Evolutionary conservation across 2,888 invertebrate genomes (phyloP).

Genomic region (Noctua janthe): DNA sequence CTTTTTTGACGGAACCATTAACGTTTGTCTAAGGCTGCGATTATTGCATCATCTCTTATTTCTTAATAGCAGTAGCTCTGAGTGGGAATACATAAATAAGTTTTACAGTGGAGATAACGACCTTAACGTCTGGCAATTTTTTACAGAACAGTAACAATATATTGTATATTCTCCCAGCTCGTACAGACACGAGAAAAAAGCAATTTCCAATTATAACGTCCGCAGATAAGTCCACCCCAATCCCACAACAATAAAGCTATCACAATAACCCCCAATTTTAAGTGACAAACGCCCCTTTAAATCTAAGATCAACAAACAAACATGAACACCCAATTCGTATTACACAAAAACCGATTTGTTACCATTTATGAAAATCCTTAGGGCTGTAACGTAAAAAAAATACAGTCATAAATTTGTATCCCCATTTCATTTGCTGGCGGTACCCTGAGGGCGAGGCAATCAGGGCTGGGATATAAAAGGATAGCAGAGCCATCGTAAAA

Average conservation of each 20-base stretch:
- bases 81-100: too few relatives aligned
- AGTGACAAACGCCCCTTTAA: slow-evolving; percentile 43
- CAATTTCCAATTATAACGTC: slow-evolving; percentile 9
- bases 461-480: slow-evolving; percentile 87
- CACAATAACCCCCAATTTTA: slow-evolving; percentile 19
- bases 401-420: slow-evolving; percentile 77
- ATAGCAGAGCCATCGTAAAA: slow-evolving; percentile 84
- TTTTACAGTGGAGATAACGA: too few relatives aligned
- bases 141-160: too few relatives aligned
- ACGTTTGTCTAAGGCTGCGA: too few relatives aligned
- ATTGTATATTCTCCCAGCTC: not conserved
- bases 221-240: slow-evolving; percentile 5
- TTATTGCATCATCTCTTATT: too few relatives aligned
- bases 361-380: slow-evolving; percentile 73
- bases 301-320: slow-evolving; percentile 54
- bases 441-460: slow-evolving; percentile 83
- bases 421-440: slow-evolving; percentile 76
- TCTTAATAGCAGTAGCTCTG: too few relatives aligned
- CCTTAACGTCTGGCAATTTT: too few relatives aligned
- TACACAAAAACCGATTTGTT: slow-evolving; percentile 70
- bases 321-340: slow-evolving; percentile 56
- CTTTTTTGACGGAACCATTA: too few relatives aligned
- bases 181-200: not conserved
- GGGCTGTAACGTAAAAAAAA: slow-evolving; percentile 72
- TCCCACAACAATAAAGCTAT: slow-evolving; percentile 21